A percentile compares a stretch with the other conserved stretches of the same genome.
phyloP scores from a whole-genome alignment of 2,888 invertebrate genomes.

The Eupithecia insigniata region DNA sequence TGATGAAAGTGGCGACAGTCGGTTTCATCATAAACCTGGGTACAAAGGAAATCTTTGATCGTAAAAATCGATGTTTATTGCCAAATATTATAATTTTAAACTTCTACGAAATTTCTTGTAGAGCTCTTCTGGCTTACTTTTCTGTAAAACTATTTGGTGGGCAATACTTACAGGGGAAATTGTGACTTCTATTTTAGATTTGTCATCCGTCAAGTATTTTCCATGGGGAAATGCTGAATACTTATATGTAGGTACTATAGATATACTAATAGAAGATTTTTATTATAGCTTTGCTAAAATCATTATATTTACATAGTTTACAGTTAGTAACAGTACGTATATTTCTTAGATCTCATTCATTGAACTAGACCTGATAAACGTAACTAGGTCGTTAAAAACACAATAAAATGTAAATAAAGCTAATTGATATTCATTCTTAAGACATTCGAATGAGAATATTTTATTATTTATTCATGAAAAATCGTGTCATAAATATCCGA shows the following conservation, averaged over 20 bases:
- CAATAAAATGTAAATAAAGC: conserved; percentile 27
- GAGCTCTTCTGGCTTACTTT: neutral
- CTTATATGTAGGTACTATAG: too few relatives aligned
- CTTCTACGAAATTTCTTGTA: neutral
- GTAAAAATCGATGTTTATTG: conserved; percentile 32
- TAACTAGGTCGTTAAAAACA: conserved; percentile 11
- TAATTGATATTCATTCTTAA: conserved; percentile 22
- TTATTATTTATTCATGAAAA: conserved; percentile 32
- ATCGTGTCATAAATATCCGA: conserved; percentile 27
- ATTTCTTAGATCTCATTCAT: conserved; percentile 14
- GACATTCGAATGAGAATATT: conserved; percentile 21
- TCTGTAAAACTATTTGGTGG: neutral
- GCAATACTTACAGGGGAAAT: neutral
- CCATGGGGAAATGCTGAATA: neutral
- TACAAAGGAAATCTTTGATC: conserved; percentile 33
- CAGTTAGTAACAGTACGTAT: neutral
- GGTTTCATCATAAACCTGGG: conserved; percentile 28
- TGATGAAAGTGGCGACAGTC: conserved; percentile 42
- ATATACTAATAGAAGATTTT: too few relatives aligned
- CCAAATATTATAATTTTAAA: conserved; percentile 14
- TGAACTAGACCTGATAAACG: conserved; percentile 12
- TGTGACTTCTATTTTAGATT: neutral
- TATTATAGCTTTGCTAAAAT: too few relatives aligned
- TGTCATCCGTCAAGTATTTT: neutral
- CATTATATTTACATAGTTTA: too few relatives aligned